Base-by-base conservation (phyloP, 2,888 invertebrate species). In the Dasysyrphus tricinctus region DNA sequence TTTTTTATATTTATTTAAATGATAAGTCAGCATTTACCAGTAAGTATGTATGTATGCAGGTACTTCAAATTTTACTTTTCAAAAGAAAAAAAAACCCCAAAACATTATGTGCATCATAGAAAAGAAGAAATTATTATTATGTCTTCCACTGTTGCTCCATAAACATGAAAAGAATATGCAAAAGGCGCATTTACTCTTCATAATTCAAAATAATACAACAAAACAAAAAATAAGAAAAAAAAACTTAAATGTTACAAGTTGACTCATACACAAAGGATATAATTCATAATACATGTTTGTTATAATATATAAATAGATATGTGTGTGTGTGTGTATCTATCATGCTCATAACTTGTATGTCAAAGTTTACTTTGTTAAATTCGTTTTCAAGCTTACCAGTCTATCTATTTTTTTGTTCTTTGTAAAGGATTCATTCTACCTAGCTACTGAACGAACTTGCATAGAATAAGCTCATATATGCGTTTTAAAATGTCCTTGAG, bases 321-420 rank as follows among this genome's bases (percentile, higher is more conserved):
- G 8, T 56, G 0, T 56, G 8, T 2, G 5, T 34, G 11, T 32
- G 2, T 61, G n/a, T 79, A 51, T 72, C 54, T 67, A 47, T 12
- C 72, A 47, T 57, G 39, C 75, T 86, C 79, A 82, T 86, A 86
- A 86, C 82, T 86, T 78, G 75, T 74, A 86, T 86, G 78, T 82
- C 82, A 79, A 75, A 81, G 79, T 86, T 86, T 82, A 86, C 86
- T 82, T 82, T 86, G 75, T 82, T 86, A 79, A 78, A 86, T 82
- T 86, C 79, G 75, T 75, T 78, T 75, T 79, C 65, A 82, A 86
- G 82, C 81, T 86, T 75, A 70, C 61, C 69, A 78, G 3, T 69
- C 59, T 65, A 34, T 47, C 14, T 29, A 19, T 47, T 11, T 44
- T 12, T 29, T 54, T 8, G 37, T 9, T 34, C 12, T 19, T 19